phyloP scores from a whole-genome alignment of 2,888 invertebrate species.

The Megamerina dolium region DNA sequence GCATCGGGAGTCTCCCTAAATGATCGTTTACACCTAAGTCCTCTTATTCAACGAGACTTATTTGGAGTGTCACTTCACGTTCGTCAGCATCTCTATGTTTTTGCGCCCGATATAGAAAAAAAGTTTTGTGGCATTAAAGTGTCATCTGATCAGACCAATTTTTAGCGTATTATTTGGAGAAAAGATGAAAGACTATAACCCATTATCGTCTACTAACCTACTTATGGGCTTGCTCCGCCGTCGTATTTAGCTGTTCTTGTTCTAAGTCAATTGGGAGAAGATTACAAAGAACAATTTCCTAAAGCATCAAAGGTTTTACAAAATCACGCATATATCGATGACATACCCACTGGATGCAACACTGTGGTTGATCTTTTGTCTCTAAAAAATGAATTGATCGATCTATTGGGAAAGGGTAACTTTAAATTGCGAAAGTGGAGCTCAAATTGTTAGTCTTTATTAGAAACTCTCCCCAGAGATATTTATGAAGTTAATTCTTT shows the following conservation, averaged over 20 bases:
- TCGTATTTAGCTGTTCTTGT: constrained; percentile 7
- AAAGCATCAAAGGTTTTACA: neutral
- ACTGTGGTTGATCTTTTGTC: neutral
- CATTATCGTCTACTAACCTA: constrained; percentile 10
- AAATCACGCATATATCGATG: constrained; percentile 6
- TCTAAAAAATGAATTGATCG: neutral
- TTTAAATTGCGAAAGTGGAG: constrained; percentile 3
- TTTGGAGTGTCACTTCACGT: too few species aligned
- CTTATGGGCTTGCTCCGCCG: constrained; percentile 10
- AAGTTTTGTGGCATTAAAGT: constrained; percentile 7
- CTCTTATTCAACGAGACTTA: constrained; percentile 1
- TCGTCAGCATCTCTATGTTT: neutral
- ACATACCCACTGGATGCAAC: constrained; percentile 7
- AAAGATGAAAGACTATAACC: neutral
- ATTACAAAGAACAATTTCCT: constrained; percentile 3
- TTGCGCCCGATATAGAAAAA: neutral
- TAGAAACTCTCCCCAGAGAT: constrained; percentile 5
- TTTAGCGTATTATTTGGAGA: constrained; percentile 5
- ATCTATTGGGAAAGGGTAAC: neutral
- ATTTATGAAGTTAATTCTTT: constrained; percentile 10
- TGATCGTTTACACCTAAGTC: neutral
- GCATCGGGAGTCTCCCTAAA: neutral
- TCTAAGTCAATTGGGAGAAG: constrained; percentile 5
- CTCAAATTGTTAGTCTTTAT: constrained; percentile 5
- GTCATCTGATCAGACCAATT: neutral